Base-by-base conservation (phyloP, 2,113 vertebrate genomes). In the Pogonocichla stellata region DNA sequence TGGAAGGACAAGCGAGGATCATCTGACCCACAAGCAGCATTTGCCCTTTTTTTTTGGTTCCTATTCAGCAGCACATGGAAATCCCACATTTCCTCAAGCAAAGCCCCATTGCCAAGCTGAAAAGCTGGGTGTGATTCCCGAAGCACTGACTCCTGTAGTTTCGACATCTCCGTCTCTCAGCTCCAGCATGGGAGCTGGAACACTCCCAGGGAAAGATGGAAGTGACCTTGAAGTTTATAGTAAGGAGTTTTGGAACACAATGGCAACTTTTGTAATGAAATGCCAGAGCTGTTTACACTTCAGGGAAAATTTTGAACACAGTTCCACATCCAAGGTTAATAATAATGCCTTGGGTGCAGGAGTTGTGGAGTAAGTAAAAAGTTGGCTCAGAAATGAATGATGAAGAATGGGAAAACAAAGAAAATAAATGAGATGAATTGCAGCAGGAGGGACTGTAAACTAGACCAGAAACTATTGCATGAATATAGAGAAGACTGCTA, bases 281-380 rank as follows among this genome's bases (percentile, higher is more conserved):
- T 86, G 79, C 65, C 93, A 88, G 77, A 90, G 72, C n/a, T 97
- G 95, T 96, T 96, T 93, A 96, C 75, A 40, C 88, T 96, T 74
- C 72, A 60, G 75, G 86, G 42, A 72, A 61, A 45, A 57, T 88
- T 95, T 94, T 96, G 94, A 92, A 94, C 72, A 12, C 80, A 54
- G 92, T 90, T 96, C 95, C 82, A 94, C 16, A 11, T 88, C 36
- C 88, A 88, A 95, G 92, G 90, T 92, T 94, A 90, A 90, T 67
- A 90, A 80, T 90, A 92, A 86, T 53, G 40, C 57, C 90, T 88
- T 0, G 14, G 72, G 69, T 0, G 1, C 82, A 90, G 75, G 60
- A 96, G 72, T 93, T 64, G 36, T 48, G 56, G 57, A 94, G 47
- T 84, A 90, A 96, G 86, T 84, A 88, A 93, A 94, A 93, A 88